These are phyloP conservation scores for Olivierus martensii DNA, from an alignment of 1,140 invertebrate species.

Conservation along the genomic window DNA sequence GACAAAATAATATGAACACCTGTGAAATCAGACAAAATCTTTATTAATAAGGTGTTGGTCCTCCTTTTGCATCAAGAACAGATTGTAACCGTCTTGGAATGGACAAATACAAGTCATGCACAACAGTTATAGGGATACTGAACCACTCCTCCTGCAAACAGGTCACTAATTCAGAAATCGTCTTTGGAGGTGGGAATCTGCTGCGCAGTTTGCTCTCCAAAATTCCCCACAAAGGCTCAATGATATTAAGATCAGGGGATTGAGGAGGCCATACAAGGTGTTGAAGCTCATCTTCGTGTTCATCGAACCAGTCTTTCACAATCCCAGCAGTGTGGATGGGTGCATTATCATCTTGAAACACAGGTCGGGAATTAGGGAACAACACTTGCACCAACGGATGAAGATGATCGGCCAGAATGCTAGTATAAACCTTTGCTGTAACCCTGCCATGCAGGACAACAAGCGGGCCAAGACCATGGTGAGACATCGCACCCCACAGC, in stretches of 20 bases:
- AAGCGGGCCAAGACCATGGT: slow-evolving; percentile 3
- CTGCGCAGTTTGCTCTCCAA: slow-evolving; percentile 5
- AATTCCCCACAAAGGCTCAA: not conserved
- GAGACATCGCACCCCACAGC: slow-evolving; percentile 8
- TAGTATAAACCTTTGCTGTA: not conserved
- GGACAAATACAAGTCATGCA: too few relatives aligned
- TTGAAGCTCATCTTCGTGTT: not conserved
- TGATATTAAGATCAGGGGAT: slow-evolving; percentile 4
- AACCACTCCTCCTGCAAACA: too few relatives aligned
- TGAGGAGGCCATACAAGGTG: slow-evolving; percentile 3
- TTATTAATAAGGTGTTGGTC: too few relatives aligned
- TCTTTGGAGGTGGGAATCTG: too few relatives aligned
- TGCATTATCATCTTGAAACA: slow-evolving; percentile 7
- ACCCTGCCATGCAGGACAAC: slow-evolving; percentile 4
- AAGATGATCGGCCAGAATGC: slow-evolving; percentile 4
- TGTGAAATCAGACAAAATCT: too few relatives aligned
- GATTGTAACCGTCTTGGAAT: too few relatives aligned
- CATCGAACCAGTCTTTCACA: slow-evolving; percentile 2
- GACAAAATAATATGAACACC: too few relatives aligned
- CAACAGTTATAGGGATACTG: too few relatives aligned
- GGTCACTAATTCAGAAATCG: too few relatives aligned
- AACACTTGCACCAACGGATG: slow-evolving; percentile 1
- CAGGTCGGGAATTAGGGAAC: not conserved
- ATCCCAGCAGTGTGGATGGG: slow-evolving; percentile 5
- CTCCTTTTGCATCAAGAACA: too few relatives aligned